Percentiles rank a stretch among this genome's conserved stretches.
Evolutionary conservation across 2,113 vertebrate genomes (phyloP).

Genomic region (Phyllopteryx taeniolatus): DNA sequence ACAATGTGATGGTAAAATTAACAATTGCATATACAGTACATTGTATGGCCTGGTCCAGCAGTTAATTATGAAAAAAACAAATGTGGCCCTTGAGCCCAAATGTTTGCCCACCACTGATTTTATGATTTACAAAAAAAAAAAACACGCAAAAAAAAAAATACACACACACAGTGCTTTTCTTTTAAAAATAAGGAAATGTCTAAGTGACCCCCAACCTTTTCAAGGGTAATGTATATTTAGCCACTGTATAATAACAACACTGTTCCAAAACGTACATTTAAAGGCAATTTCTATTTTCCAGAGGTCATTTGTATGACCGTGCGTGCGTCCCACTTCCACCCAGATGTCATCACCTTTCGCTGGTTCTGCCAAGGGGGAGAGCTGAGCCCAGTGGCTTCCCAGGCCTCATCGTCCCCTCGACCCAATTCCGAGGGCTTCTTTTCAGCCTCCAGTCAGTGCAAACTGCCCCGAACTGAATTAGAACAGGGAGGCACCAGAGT

Average conservation of each 20-base stretch:
- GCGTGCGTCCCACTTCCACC: constrained; percentile 69
- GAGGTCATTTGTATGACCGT: constrained; percentile 69
- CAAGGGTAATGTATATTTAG: neutral
- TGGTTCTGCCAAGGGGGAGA: constrained; percentile 79
- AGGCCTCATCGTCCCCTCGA: constrained; percentile 66
- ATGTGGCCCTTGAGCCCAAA: too few relatives aligned
- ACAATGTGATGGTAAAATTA: too few relatives aligned
- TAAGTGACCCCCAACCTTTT: too few relatives aligned
- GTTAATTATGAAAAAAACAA: too few relatives aligned
- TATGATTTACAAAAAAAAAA: too few relatives aligned
- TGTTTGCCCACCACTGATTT: too few relatives aligned
- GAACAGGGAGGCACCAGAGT: constrained; percentile 70
- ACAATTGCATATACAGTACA: too few relatives aligned
- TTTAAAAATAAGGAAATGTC: too few relatives aligned
- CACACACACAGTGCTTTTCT: too few relatives aligned
- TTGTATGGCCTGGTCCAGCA: too few relatives aligned
- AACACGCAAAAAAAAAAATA: too few relatives aligned
- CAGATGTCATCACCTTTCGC: constrained; percentile 76
- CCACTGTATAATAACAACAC: neutral
- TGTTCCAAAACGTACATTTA: too few relatives aligned
- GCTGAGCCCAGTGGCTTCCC: constrained; percentile 71
- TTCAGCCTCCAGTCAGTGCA: constrained; percentile 73
- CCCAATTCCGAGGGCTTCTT: constrained; percentile 73
- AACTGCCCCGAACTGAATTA: constrained; percentile 65
- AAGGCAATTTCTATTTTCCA: constrained; percentile 19